Evolutionary conservation across 1,140 invertebrate species (phyloP), one percentile per base, ranked within the genome.

Genomic region (Contarinia nasturtii): DNA sequence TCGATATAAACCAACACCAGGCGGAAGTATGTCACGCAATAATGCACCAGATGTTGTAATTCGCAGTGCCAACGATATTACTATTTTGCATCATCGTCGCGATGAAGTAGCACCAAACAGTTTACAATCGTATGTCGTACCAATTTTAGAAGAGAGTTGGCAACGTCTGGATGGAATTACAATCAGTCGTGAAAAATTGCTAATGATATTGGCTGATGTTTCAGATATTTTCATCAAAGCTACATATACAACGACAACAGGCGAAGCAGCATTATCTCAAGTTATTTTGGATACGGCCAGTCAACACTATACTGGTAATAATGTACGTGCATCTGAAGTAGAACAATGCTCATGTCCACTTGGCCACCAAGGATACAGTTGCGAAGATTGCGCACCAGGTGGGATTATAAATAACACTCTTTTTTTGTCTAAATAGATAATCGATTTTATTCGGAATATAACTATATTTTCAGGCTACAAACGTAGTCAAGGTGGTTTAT

Each of bases 171-270:
- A 74, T 52, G 91, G 89, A 2, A 77, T 81, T 43, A 66, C 71
- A 42, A 76, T 81, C 5, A 80, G 86, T 48, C 73, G 94, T 12
- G 87, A 93, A 58, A 79, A 93, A 63, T 67, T 98, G 38, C 67
- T 98, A 19, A 90, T 96, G 79, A 86, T 87, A 1, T 66, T 98
- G 34, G 88, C 91, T 49, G 82, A 94, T 60, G 62, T 98, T 8
- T 73, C 86, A 55, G 75, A 75, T 10, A 86, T 98, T 52, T 73
- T 86, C 46, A 87, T 98, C 46, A 91, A 94, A 60, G 93, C 91
- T 2, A 91, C 90, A 1, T 95, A 94, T 59, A 85, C 85, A 0
- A 81, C 76, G 0, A 77, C 79, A 49, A 84, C 84, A 7, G 67
- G 75, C 48, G 73, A 87, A 63, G 79, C 82, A 1, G 76, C 79